Evolutionary conservation across 2,797 vertebrate species (phyloP), one percentile per base, ranked within the genome.

Genomic region (Micrastur ruficollis): DNA sequence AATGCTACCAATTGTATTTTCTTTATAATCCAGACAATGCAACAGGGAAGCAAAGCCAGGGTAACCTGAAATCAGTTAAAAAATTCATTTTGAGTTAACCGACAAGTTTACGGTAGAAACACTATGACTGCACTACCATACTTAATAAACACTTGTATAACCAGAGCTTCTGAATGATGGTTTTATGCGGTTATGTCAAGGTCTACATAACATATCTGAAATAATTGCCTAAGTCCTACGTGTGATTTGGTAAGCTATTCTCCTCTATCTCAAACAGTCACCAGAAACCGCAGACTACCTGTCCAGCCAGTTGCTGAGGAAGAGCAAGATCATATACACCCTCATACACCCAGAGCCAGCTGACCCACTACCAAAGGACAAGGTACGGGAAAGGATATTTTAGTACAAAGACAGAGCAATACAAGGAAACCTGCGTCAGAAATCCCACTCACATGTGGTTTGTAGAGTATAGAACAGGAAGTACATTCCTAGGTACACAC

Each of bases 61-160:
- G 5, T 36, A 92, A 84, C 23, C 12, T 38, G 10, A 26, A 62
- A 75, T 68, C 11, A 59, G 50, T 36, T 66, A 0, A 81, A 73
- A 94, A 92, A 22, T 11, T 17, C 2, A 80, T 63, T 92, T 10
- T 81, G 55, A 95, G 53, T 62, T 93, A 90, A 95, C 80, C 50
- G 3, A 42, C 31, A 21, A 58, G 23, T 65, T 92, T 71, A 20
- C 14, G 21, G 36, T 27, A 88, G 34, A 90, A 92, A 56, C 38
- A 65, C 14, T 46, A 44, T 19, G 26, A 50, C 66, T 76, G 90
- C 26, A 67, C 27, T 66, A 79, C 4, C 32, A 8, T 59, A 81
- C n/a, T 85, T 73, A 82, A 93, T n/a, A 71, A 71, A 87, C 44
- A 11, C 10, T 21, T 40, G 19, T 61, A 74, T 27, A 91, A 65